phyloP scores from a whole-genome alignment of 2,113 vertebrate genomes.

The Acinonyx jubatus region DNA sequence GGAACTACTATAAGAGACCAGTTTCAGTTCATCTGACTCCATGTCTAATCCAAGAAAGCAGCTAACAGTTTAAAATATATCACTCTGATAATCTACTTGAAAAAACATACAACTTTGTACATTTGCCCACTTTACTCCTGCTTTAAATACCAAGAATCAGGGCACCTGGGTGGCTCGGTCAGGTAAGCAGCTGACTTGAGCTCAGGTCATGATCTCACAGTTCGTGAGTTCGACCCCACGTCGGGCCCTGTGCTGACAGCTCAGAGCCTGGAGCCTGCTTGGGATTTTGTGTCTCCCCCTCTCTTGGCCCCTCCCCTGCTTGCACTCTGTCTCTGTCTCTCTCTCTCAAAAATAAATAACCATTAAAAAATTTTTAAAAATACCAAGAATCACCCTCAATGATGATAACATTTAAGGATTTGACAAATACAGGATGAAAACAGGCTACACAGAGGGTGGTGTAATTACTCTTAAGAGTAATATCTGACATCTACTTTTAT shows the following conservation, averaged over 20 bases:
- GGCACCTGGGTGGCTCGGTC: too few species aligned
- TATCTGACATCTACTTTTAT: not conserved
- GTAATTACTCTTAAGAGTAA: not conserved
- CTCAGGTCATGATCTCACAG: too few species aligned
- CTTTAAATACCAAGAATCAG: too few species aligned
- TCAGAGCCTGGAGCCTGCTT: too few species aligned
- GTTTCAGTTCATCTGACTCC: not conserved
- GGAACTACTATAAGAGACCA: not conserved
- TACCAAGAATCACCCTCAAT: not conserved
- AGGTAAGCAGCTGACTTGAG: too few species aligned
- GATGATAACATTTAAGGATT: not conserved
- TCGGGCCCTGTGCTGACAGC: too few species aligned
- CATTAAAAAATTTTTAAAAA: not conserved
- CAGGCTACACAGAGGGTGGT: not conserved
- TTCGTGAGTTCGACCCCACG: too few species aligned
- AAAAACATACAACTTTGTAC: not conserved
- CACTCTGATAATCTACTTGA: not conserved
- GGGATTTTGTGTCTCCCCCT: too few species aligned
- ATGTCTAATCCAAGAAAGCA: not conserved
- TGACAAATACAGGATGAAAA: not conserved
- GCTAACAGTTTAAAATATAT: not conserved
- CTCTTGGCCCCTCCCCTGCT: too few species aligned
- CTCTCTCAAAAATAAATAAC: too few species aligned
- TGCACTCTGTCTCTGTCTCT: too few species aligned
- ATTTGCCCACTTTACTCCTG: not conserved